Base-by-base conservation (phyloP, 35 echinoderm and acorn worm genomes). In the Nesometra sesokonis region DNA sequence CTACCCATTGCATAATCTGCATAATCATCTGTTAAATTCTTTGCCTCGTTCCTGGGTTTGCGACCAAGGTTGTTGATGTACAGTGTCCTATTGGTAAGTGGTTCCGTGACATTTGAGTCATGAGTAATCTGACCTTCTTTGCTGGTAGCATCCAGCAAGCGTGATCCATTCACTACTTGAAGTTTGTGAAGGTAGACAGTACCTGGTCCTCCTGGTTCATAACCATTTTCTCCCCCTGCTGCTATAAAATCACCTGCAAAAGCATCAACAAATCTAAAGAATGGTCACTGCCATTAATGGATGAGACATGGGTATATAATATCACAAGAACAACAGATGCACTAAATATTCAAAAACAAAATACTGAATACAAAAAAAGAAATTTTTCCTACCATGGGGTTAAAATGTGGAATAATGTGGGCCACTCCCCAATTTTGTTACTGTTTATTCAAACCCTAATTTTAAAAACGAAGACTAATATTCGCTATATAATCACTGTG, bases 51-150 rank as follows among this genome's bases (percentile, higher is more conserved):
- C 8, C 94, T 84, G 0, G 94, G 94, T 27, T 37, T 76, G 0
- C 94, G 33, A n/a, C 94, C 94, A 7, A 92, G 88, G 88, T 97
- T 97, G 88, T 97, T 97, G 85, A 97, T 86, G 77, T 97, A 93
- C 17, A 97, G 87, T 15, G 94, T 93, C 35, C 94, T 85, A 36
- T 97, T 97, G 17, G 94, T 93, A 35, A 92, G 91, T 31, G 90
- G 90, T 31, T 80, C 88, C 0, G 94, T 93, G 76, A 97, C 94
- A 77, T 97, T 97, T 36, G 94, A 97, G 46, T 93, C 87, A 35
- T 93, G 94, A 30, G 87, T 89, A 8, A 97, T 93, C 29, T 86
- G 88, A 11, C 80, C 90, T 77, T 97, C 94, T 34, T 89, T 84
- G 35, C 90, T 92, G 39, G 94, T 93, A 17, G 84, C 94, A 82